Evolutionary conservation across 2,888 invertebrate genomes (phyloP).

Genomic region (Pseudanteris insignis): DNA sequence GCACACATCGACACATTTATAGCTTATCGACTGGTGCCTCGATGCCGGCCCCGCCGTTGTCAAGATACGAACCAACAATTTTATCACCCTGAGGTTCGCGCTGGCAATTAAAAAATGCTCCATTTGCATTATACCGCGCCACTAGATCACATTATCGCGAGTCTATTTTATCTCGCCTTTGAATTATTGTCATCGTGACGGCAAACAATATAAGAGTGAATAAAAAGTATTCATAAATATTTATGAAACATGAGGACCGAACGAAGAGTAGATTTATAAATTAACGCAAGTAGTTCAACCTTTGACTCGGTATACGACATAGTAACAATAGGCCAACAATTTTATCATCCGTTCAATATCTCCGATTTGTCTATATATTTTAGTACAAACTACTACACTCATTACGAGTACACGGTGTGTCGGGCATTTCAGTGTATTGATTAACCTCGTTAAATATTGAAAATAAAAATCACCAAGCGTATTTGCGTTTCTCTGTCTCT

Average conservation of each 20-base stretch:
- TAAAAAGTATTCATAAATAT: constrained; percentile 23
- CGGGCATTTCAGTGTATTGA: constrained; percentile 2
- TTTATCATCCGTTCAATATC: constrained; percentile 17
- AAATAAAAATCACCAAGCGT: not conserved
- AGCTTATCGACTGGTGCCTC: constrained; percentile 36
- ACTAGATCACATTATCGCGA: constrained; percentile 8
- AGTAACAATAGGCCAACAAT: constrained; percentile 2
- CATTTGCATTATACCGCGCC: constrained; percentile 18
- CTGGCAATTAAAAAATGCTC: constrained; percentile 9
- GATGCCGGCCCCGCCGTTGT: constrained; percentile 22
- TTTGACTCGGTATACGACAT: constrained; percentile 6
- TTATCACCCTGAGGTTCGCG: constrained; percentile 22
- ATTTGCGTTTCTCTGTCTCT: no score
- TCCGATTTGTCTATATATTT: constrained; percentile 20
- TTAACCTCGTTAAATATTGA: constrained; percentile 6
- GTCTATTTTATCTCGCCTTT: constrained; percentile 15
- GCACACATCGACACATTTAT: constrained; percentile 31
- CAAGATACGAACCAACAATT: constrained; percentile 22
- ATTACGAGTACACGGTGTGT: constrained; percentile 1
- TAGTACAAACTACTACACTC: no score
- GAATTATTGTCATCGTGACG: constrained; percentile 31
- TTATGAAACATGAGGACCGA: constrained; percentile 7
- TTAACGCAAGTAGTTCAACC: constrained; percentile 19
- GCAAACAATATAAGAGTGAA: constrained; percentile 20
- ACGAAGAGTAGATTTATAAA: constrained; percentile 17